Evolutionary conservation across 2,113 vertebrate genomes (phyloP).

Genomic region (Zeus faber): DNA sequence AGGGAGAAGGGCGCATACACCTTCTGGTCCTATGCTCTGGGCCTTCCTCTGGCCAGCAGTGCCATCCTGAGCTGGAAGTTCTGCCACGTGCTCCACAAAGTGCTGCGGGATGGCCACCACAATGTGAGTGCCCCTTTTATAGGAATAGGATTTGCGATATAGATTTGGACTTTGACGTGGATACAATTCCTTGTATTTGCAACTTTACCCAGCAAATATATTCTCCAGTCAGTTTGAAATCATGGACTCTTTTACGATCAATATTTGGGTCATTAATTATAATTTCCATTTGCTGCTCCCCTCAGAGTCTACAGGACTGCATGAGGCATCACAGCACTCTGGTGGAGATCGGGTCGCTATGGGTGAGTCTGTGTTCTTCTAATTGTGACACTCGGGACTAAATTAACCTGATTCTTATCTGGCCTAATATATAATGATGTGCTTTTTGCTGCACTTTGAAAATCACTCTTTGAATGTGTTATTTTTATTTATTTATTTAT

Average conservation of each 20-base stretch:
- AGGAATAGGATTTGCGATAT: no score
- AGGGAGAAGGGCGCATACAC: slow-evolving; percentile 95
- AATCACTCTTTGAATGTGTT: no score
- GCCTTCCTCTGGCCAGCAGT: slow-evolving; percentile 87
- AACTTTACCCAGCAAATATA: no score
- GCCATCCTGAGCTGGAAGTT: slow-evolving; percentile 98
- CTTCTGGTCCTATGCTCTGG: slow-evolving; percentile 96
- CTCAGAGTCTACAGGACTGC: slow-evolving; percentile 92
- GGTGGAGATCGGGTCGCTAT: slow-evolving; percentile 85
- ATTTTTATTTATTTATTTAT: not conserved
- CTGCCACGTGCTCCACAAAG: slow-evolving; percentile 94
- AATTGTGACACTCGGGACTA: not conserved
- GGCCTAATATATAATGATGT: not conserved
- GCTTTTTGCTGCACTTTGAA: no score
- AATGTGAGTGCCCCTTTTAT: slow-evolving; percentile 78
- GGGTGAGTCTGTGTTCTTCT: slow-evolving; percentile 79
- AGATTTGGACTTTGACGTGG: no score
- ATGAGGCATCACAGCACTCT: slow-evolving; percentile 90
- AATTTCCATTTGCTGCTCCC: not conserved
- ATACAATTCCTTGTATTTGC: no score
- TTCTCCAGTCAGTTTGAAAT: no score
- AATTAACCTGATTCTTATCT: not conserved
- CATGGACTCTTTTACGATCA: no score
- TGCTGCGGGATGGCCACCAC: slow-evolving; percentile 90
- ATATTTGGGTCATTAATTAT: no score